phyloP scores from a whole-genome alignment of 2,797 vertebrate genomes.

The Siniperca undulata region DNA sequence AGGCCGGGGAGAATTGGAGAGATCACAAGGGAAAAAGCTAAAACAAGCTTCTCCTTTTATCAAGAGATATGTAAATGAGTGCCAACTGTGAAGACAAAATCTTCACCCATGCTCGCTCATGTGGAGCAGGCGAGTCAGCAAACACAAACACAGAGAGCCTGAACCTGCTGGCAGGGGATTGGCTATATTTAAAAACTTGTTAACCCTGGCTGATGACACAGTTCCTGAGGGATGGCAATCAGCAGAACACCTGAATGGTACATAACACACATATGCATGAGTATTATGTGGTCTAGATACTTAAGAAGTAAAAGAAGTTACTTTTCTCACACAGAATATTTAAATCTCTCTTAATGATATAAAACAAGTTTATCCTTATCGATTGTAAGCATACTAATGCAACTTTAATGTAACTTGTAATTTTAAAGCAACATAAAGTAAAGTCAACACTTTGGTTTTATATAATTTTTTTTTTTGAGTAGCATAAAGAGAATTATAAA shows the following conservation, averaged over 20 bases:
- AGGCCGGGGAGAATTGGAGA: background rate
- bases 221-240: conserved; percentile 32
- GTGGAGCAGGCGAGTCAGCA: conserved; percentile 22
- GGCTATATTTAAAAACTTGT: conserved; percentile 73
- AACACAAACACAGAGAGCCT: conserved; percentile 14
- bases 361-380: background rate
- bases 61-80: conserved; percentile 41
- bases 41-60: conserved; percentile 13
- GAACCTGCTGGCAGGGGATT: conserved; percentile 34
- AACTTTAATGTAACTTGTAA: background rate
- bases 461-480: too few species aligned
- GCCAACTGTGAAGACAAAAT: background rate
- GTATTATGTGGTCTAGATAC: background rate
- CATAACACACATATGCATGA: background rate
- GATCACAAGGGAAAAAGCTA: background rate
- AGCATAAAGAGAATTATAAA: too few species aligned
- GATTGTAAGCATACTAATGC: background rate
- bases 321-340: background rate
- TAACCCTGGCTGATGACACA: conserved; percentile 70
- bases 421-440: background rate
- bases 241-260: conserved; percentile 29
- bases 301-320: background rate
- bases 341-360: background rate
- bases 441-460: too few species aligned
- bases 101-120: background rate